Conservation (phyloP, 2,113 vertebrate species). For the Hemichromis elongatus region DNA sequence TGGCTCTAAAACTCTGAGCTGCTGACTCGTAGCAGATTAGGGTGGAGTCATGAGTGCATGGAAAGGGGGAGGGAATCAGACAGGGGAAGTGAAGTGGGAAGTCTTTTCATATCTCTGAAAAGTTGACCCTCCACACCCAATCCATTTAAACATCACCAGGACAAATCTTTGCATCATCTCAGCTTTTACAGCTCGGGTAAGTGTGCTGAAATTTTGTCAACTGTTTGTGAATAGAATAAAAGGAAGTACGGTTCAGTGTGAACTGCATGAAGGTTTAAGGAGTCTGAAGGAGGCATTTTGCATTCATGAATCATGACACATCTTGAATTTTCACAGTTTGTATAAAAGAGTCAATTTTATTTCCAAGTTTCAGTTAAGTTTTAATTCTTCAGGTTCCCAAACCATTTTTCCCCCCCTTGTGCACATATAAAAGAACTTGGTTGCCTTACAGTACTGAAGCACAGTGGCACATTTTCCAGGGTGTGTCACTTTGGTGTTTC, state of each 20-base stretch:
- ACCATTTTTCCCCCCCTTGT: not conserved
- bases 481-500: slow-evolving; percentile 42
- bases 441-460: not conserved
- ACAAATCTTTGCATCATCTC: slow-evolving; percentile 41
- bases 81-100: slow-evolving; percentile 23
- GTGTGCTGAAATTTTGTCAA: not conserved
- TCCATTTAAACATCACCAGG: slow-evolving; percentile 7
- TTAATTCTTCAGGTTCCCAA: not conserved
- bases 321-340: not conserved
- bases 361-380: not conserved
- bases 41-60: slow-evolving; percentile 38
- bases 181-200: slow-evolving; percentile 52
- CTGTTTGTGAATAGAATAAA: not conserved
- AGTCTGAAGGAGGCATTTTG: not conserved
- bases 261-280: not conserved
- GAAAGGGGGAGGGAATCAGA: not conserved
- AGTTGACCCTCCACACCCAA: slow-evolving; percentile 65
- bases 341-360: not conserved
- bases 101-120: not conserved
- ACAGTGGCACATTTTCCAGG: slow-evolving; percentile 32
- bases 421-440: not conserved
- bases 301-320: not conserved
- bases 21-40: not conserved
- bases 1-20: not conserved
- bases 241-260: not conserved